phyloP scores from a whole-genome alignment of 2,888 invertebrate genomes.

The Baccha elongata region DNA sequence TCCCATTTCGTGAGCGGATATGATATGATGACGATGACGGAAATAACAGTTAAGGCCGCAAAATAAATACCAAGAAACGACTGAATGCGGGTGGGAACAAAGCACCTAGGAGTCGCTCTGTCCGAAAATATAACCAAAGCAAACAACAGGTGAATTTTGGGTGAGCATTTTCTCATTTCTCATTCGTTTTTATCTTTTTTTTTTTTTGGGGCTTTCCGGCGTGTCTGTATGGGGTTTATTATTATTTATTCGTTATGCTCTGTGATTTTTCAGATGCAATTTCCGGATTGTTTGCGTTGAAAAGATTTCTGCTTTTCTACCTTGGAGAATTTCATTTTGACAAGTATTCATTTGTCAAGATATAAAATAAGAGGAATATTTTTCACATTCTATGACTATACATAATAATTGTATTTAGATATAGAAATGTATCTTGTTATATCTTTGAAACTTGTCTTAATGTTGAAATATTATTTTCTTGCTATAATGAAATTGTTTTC shows the following conservation, averaged over 20 bases:
- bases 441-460: not conserved
- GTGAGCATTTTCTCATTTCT: slow-evolving; percentile 36
- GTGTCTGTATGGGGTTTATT: slow-evolving; percentile 10
- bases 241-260: slow-evolving; percentile 50
- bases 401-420: too few relatives aligned
- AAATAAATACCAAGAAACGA: slow-evolving; percentile 55
- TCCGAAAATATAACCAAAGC: slow-evolving; percentile 11
- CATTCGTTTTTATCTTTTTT: slow-evolving; percentile 24
- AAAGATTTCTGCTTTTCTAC: slow-evolving; percentile 48
- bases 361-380: slow-evolving; percentile 43
- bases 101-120: not conserved
- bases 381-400: not conserved
- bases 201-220: slow-evolving; percentile 31
- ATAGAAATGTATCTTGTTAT: not conserved
- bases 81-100: slow-evolving; percentile 23
- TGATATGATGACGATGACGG: slow-evolving; percentile 64
- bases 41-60: slow-evolving; percentile 69
- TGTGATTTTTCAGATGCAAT: slow-evolving; percentile 62
- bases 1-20: slow-evolving; percentile 52
- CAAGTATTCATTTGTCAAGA: slow-evolving; percentile 55
- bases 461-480: not conserved
- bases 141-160: slow-evolving; percentile 69
- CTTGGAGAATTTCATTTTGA: slow-evolving; percentile 30
- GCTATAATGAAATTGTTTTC: not conserved
- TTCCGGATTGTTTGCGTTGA: slow-evolving; percentile 61